Evolutionary conservation across 2,888 invertebrate species (phyloP), one percentile per base, ranked within the genome.

Genomic region (Himalopsyche japonica): DNA sequence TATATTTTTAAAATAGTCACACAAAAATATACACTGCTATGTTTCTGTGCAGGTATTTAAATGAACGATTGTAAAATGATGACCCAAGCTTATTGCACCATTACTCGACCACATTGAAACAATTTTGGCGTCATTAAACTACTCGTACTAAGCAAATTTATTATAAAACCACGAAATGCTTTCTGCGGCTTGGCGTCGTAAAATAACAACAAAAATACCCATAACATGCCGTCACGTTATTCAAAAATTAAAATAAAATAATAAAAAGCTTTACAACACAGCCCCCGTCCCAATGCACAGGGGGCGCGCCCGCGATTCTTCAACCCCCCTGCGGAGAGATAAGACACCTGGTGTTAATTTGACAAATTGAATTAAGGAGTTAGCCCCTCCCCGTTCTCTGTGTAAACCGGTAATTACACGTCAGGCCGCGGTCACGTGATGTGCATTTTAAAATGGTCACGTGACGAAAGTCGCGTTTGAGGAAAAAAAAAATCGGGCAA

Each of bases 281-380:
- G 57, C 24, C 57, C 49, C 49, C 49, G 49, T 20, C 49, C 18
- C 6, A 20, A n/a, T 24, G 20, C 57, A 10, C 20, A 1, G 57
- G 57, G 49, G 57, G 57, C 20, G 57, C n/a, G 57, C 57, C 57
- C 3, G 24, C 57, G 24, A 20, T 57, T 57, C 57, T n/a, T 10
- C 57, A 24, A 15, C 57, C 57, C 57, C 57, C 57, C 57, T 57
- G 57, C 57, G 57, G 57, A 57, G 76, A 86, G 85, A 86, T 85
- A 85, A 86, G 85, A 85, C 84, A 84, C 77, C 85, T 82, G 86
- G 86, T 85, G 86, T 86, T 86, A 86, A 85, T 86, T 85, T 85
- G 86, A 86, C 86, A 86, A 86, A 86, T 86, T 86, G 86, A 86
- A 86, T 86, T 85, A 84, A 85, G 86, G 84, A 80, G 81, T 85